Base-by-base conservation (phyloP, 2,797 vertebrate species). In the Stomatorhinus walkeri region DNA sequence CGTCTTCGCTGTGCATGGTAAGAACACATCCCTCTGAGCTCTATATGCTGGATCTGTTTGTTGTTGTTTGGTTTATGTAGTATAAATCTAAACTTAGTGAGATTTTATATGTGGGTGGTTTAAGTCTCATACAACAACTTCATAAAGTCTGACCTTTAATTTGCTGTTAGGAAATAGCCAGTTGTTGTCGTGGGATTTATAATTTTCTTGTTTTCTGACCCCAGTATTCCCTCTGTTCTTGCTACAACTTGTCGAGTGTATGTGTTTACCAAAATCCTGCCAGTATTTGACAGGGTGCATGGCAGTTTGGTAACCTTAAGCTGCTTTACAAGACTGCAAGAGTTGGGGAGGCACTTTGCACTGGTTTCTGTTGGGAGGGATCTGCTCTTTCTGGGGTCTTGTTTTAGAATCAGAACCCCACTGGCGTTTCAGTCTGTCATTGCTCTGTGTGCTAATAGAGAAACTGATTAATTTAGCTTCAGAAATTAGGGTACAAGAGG, bases 1-100 rank as follows among this genome's bases (percentile, higher is more conserved):
- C 0, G 97, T 99, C 59, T 99, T 99, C 3, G 96, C 96, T 32
- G 97, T 98, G 88, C 98, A 99, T 0, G 98, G 98, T 99, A 96
- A 98, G 98, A 32, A 24, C 88, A 52, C 43, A 28, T 52, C n/a
- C 2, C 22, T 46, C 28, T 87, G 36, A 32, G 28, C 56, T 87
- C 32, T 87, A 4, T 22, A 56, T 90, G 3, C 16, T 85, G 52
- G 59, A 79, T 6, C 10, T 28, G 43, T 88, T 83, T n/a, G 7
- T 1, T 19, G 28, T 14, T 59, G 46, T 83, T 85, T 28, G 43
- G 46, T 24, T 52, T 32, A 32, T 86, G 48, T 14, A 86, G 22
- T 49, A 49, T 36, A 22, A 24, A 40, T 64, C 43, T 68, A 36
- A 19, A 51, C 8, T 32, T 36, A 10, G 81, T 46, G 40, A 46